Conservation (phyloP, 2,113 vertebrate species). For the Regulus satrapa region DNA sequence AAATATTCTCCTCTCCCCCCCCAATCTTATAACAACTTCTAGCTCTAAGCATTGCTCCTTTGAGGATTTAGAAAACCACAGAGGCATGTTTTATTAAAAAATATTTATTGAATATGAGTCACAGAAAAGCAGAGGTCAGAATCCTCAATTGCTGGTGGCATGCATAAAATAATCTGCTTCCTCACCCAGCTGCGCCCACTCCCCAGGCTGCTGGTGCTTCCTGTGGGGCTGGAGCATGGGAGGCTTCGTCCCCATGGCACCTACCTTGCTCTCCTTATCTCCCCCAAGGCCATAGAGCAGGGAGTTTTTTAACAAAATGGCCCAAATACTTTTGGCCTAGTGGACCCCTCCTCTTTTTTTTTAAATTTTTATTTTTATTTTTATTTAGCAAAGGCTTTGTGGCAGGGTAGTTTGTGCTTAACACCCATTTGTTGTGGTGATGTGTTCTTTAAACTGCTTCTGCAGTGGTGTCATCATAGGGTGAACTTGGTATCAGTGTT, state of each 20-base stretch:
- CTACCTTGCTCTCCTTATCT: not conserved
- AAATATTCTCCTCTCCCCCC: not conserved
- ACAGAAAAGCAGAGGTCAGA: slow-evolving; percentile 36
- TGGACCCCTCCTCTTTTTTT: not conserved
- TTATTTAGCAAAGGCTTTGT: not conserved
- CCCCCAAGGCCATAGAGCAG: accelerated
- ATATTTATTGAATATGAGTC: slow-evolving; percentile 53
- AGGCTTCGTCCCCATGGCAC: not conserved
- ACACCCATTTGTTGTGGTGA: accelerated
- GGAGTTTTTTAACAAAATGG: not conserved
- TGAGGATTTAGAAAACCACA: slow-evolving; percentile 52
- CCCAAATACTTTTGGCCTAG: not conserved
- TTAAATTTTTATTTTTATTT: too few species aligned
- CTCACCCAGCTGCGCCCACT: accelerated
- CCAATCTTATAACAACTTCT: not conserved
- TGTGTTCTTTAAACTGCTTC: not conserved
- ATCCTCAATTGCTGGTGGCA: not conserved
- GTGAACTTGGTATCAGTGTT: accelerated
- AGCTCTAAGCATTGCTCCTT: slow-evolving; percentile 18
- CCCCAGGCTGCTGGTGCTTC: accelerated
- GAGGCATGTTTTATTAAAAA: slow-evolving; percentile 50
- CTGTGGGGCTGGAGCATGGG: accelerated
- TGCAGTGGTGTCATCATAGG: accelerated
- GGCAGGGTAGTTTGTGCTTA: not conserved
- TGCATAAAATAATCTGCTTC: not conserved